phyloP scores from a whole-genome alignment of 2,888 invertebrate genomes.

The Exocentrus adspersus region DNA sequence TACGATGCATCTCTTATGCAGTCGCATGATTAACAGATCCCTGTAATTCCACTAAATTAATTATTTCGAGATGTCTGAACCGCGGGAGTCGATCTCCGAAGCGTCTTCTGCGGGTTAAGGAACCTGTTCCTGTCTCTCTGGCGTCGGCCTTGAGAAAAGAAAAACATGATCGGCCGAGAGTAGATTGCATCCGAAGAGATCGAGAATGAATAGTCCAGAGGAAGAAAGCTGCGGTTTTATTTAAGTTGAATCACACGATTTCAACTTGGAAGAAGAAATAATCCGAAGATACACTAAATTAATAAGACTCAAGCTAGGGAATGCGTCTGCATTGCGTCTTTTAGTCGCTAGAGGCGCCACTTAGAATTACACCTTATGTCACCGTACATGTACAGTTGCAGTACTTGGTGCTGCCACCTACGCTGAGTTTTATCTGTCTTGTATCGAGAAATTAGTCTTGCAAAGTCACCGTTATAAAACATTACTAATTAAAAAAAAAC shows the following conservation, averaged over 20 bases:
- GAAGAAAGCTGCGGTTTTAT: background rate
- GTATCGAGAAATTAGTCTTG: too few relatives aligned
- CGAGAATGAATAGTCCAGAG: background rate
- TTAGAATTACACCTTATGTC: too few relatives aligned
- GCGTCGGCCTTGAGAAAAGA: conserved; percentile 20
- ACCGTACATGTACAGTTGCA: too few relatives aligned
- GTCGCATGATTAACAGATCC: conserved; percentile 23
- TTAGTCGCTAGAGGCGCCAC: too few relatives aligned
- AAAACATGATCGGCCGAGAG: conserved; percentile 14
- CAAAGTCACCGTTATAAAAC: too few relatives aligned
- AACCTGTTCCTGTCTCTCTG: conserved; percentile 40
- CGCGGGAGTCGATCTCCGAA: conserved; percentile 36
- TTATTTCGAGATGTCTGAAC: conserved; percentile 42
- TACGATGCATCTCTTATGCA: too few relatives aligned
- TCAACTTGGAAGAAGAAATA: background rate
- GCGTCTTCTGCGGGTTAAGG: conserved; percentile 42
- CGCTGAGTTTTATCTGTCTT: too few relatives aligned
- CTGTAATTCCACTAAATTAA: conserved; percentile 43
- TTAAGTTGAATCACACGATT: background rate
- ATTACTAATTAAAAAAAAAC: too few relatives aligned
- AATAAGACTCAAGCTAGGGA: too few relatives aligned
- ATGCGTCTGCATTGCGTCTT: too few relatives aligned
- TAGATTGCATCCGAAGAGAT: conserved; percentile 1
- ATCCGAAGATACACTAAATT: too few relatives aligned
- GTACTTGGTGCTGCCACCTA: too few relatives aligned